phyloP scores from a whole-genome alignment of 2,797 vertebrate genomes.

The Morelia viridis region DNA sequence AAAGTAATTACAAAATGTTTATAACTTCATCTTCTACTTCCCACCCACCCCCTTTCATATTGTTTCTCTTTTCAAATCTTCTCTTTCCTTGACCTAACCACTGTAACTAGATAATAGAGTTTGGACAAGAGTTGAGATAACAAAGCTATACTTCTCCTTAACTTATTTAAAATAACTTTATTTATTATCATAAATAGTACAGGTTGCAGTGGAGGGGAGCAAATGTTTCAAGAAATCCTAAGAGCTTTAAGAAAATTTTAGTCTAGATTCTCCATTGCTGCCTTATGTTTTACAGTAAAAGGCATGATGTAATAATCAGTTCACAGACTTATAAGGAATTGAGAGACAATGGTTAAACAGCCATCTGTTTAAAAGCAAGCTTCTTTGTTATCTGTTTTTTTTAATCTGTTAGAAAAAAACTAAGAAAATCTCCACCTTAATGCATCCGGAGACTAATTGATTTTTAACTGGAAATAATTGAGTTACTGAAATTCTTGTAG shows the following conservation, averaged over 20 bases:
- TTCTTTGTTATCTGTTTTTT: background rate
- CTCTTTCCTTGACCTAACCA: background rate
- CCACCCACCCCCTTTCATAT: background rate
- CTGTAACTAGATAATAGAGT: background rate
- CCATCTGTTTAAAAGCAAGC: background rate
- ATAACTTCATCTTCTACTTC: background rate
- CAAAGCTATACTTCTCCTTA: background rate
- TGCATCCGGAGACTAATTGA: background rate
- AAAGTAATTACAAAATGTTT: constrained; percentile 43
- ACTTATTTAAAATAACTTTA: background rate
- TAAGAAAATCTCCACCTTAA: background rate
- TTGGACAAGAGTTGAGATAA: background rate
- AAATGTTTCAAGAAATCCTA: background rate
- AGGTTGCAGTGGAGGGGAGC: background rate
- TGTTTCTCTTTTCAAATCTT: constrained; percentile 2
- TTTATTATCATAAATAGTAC: background rate
- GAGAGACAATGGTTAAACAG: background rate
- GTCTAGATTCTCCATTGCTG: background rate
- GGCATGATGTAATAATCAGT: background rate
- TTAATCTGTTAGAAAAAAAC: background rate
- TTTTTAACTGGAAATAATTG: background rate
- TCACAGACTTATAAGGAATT: background rate
- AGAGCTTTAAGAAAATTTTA: background rate
- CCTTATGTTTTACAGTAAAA: background rate
- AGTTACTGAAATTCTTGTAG: background rate